Percentiles rank a stretch among this genome's conserved stretches.
phyloP scores from a whole-genome alignment of 2,888 invertebrate genomes.

The Pachymerium ferrugineum region DNA sequence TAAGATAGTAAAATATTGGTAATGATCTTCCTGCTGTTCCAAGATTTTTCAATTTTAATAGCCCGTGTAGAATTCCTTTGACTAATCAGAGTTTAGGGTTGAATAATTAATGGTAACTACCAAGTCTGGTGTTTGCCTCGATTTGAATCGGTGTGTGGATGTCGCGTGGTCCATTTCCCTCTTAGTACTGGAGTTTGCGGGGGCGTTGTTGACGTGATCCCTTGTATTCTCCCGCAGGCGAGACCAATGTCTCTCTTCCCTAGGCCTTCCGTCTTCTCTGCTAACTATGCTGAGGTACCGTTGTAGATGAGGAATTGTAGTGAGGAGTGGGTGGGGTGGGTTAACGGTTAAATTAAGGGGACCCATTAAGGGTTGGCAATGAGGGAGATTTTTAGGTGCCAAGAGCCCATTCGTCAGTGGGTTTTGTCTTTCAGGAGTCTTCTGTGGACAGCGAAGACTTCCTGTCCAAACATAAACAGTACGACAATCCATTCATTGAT shows the following conservation, averaged over 20 bases:
- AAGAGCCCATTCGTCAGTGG: not conserved
- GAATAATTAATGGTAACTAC: no score
- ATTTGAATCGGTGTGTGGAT: conserved; percentile 3
- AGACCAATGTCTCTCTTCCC: conserved; percentile 36
- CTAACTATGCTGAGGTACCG: conserved; percentile 37
- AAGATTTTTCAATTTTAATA: no score
- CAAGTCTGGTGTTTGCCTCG: not conserved
- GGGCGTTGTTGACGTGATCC: not conserved
- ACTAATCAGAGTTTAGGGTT: no score
- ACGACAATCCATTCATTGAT: conserved; percentile 87
- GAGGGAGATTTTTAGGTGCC: not conserved
- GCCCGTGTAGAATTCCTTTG: no score
- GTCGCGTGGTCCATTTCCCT: conserved; percentile 20
- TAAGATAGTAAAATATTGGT: no score
- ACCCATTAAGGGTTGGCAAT: not conserved
- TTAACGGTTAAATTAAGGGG: not conserved
- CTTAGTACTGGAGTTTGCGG: not conserved
- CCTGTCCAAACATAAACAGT: conserved; percentile 67
- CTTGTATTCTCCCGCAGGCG: conserved; percentile 34
- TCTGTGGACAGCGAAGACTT: conserved; percentile 64
- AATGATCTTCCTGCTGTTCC: no score
- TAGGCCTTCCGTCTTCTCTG: conserved; percentile 35
- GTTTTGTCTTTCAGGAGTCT: conserved; percentile 55
- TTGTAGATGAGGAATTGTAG: not conserved
- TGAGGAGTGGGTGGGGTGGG: not conserved